A percentile compares a stretch with the other conserved stretches of the same genome.
These are phyloP conservation scores for Cyprinodon variegatus DNA, from an alignment of 2,113 vertebrate species.

Conservation along the genomic window DNA sequence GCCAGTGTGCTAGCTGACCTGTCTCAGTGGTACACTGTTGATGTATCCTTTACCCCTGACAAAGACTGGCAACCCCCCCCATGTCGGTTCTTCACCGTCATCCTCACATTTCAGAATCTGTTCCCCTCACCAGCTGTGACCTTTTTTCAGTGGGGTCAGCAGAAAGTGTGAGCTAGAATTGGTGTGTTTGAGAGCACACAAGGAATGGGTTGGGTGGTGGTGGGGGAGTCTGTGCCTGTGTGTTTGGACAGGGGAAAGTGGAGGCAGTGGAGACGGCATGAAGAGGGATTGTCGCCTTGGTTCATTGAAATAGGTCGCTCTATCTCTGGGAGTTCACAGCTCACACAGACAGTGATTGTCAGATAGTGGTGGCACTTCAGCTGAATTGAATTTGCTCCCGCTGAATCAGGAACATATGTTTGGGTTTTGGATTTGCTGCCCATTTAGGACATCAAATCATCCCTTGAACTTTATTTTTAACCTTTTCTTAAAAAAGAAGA, in stretches of 20 bases:
- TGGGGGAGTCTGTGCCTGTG: constrained; percentile 5
- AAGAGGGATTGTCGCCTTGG: constrained; percentile 64
- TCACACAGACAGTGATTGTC: constrained; percentile 39
- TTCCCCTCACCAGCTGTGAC: constrained; percentile 65
- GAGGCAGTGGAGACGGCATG: constrained; percentile 50
- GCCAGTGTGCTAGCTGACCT: constrained; percentile 7
- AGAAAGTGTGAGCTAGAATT: constrained; percentile 7
- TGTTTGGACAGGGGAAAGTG: constrained; percentile 42
- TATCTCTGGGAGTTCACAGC: constrained; percentile 41
- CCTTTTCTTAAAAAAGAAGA: constrained; percentile 8
- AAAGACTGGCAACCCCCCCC: constrained; percentile 11
- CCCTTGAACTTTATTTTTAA: neutral
- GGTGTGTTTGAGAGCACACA: constrained; percentile 1
- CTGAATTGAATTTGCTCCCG: constrained; percentile 11
- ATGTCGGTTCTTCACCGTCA: constrained; percentile 19
- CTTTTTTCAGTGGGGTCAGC: constrained; percentile 61
- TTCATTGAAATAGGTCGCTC: constrained; percentile 60
- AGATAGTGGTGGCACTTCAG: constrained; percentile 25
- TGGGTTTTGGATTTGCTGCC: constrained; percentile 3
- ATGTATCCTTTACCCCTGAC: constrained; percentile 24
- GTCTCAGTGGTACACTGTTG: constrained; percentile 33
- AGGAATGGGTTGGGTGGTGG: neutral
- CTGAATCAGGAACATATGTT: neutral
- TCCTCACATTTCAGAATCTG: constrained; percentile 58
- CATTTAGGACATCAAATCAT: constrained; percentile 8